Evolutionary conservation across 2,888 invertebrate species (phyloP).

Genomic region (Cyclophora albipunctata): DNA sequence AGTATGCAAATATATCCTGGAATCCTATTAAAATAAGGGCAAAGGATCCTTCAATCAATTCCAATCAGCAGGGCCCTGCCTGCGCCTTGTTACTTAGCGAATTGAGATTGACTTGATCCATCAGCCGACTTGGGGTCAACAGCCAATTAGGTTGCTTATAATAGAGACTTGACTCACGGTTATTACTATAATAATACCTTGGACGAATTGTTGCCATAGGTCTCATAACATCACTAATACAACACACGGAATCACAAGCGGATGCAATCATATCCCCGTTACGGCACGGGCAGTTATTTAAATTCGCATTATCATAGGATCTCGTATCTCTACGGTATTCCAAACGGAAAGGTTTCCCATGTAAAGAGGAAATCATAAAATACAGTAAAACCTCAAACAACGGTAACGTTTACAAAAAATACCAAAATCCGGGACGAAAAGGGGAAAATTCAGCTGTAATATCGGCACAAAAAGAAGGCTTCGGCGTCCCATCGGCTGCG

Average conservation of each 20-base stretch:
- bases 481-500: constrained; percentile 7
- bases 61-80: constrained; percentile 35
- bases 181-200: constrained; percentile 2
- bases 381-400: no score
- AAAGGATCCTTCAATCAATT: constrained; percentile 35
- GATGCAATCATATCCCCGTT: no score
- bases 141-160: constrained; percentile 43
- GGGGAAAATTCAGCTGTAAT: no score
- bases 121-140: constrained; percentile 41
- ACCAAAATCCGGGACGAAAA: no score
- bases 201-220: not conserved
- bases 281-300: no score
- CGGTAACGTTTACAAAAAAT: no score
- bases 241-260: no score
- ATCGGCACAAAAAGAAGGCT: constrained; percentile 12
- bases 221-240: no score
- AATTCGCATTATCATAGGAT: no score
- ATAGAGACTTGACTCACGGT: constrained; percentile 12
- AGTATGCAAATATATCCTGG: not conserved
- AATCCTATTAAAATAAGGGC: constrained; percentile 17
- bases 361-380: no score
- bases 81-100: constrained; percentile 34
- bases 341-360: no score
- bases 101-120: constrained; percentile 46
- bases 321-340: no score